A percentile compares a stretch with the other conserved stretches of the same genome.
These are phyloP conservation scores for Eucidaris tribuloides DNA, from an alignment of 35 echinoderm and acorn worm genomes.

Conservation along the genomic window DNA sequence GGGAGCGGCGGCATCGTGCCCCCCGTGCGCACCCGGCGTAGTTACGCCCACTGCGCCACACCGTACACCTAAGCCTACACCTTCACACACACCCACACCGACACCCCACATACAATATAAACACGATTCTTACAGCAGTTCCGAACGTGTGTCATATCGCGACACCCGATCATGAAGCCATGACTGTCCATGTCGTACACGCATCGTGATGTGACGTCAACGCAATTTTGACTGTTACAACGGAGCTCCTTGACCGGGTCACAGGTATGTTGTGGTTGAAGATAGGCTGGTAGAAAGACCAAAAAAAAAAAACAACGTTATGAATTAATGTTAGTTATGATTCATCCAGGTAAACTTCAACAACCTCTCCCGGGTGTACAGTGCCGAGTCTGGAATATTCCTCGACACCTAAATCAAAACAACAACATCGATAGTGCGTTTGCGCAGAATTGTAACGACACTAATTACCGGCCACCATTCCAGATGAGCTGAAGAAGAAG, in stretches of 20 bases:
- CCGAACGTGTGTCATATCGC: constrained; percentile 59
- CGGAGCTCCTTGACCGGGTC: constrained; percentile 24
- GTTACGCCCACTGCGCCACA: neutral
- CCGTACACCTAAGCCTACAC: neutral
- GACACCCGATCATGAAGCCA: constrained; percentile 44
- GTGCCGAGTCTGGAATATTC: too few relatives aligned
- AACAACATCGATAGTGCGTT: too few relatives aligned
- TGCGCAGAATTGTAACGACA: too few relatives aligned
- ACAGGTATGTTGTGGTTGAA: too few relatives aligned
- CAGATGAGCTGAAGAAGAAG: too few relatives aligned
- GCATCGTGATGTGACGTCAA: constrained; percentile 21
- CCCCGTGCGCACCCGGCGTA: neutral
- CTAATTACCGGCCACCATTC: too few relatives aligned
- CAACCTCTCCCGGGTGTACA: too few relatives aligned
- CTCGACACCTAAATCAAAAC: too few relatives aligned
- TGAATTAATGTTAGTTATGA: too few relatives aligned
- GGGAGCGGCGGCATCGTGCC: neutral
- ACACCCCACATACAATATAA: neutral
- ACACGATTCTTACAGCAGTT: constrained; percentile 43
- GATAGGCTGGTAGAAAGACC: too few relatives aligned
- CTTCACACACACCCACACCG: neutral
- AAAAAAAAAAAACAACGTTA: too few relatives aligned
- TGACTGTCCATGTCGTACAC: constrained; percentile 61
- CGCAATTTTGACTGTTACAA: constrained; percentile 52
- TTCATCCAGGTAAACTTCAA: too few relatives aligned